Evolutionary conservation across 2,113 vertebrate species (phyloP).

Genomic region (Microtus montanus): DNA sequence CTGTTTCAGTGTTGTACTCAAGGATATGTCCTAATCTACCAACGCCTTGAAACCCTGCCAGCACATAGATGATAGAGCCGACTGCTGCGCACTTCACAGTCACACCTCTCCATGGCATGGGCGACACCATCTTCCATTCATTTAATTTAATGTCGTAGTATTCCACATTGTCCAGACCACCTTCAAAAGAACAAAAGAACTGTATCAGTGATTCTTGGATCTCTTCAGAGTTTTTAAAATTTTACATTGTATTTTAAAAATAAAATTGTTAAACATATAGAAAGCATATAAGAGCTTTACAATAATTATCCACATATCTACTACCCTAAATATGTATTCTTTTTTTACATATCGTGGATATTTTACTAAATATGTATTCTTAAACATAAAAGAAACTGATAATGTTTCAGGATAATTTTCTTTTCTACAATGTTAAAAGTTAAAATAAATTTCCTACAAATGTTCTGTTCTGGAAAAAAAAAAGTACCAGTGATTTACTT

Average conservation of each 20-base stretch:
- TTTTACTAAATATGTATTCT: constrained; percentile 11
- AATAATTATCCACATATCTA: constrained; percentile 8
- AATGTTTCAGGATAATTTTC: neutral
- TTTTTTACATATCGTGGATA: too few species aligned
- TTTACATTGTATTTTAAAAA: constrained; percentile 44
- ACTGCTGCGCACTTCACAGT: constrained; percentile 98
- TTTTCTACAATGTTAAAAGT: neutral
- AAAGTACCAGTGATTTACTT: constrained; percentile 8
- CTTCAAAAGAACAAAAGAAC: constrained; percentile 83
- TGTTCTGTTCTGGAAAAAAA: constrained; percentile 21
- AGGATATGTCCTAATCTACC: constrained; percentile 95
- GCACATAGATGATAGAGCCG: constrained; percentile 93
- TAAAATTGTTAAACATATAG: constrained; percentile 27
- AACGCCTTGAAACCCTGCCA: constrained; percentile 98
- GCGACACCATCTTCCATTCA: constrained; percentile 94
- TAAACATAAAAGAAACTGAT: constrained; percentile 11
- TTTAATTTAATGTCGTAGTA: constrained; percentile 96
- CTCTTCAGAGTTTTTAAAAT: constrained; percentile 29
- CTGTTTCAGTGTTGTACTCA: constrained; percentile 95
- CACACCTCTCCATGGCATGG: constrained; percentile 97
- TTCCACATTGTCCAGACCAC: constrained; percentile 96
- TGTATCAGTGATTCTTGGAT: neutral
- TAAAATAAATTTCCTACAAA: neutral
- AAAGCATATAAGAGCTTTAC: constrained; percentile 43
- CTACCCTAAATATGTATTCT: constrained; percentile 44